Conservation (phyloP, 2,797 vertebrate genomes). For the Parambassis ranga region DNA sequence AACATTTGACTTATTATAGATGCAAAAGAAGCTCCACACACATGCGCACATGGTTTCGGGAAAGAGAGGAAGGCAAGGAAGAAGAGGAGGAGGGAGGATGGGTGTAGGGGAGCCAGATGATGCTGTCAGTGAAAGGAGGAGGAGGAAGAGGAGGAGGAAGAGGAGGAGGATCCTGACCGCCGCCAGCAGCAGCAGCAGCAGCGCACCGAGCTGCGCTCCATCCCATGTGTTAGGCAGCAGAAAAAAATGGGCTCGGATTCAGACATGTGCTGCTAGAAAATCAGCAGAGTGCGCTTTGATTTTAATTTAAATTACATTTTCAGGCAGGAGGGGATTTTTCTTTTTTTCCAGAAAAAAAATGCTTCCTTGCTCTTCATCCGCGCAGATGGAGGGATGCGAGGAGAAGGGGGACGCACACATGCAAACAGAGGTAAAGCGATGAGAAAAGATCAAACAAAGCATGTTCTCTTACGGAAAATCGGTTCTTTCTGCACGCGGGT, state of each 20-base stretch:
- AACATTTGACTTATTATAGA: too few species aligned
- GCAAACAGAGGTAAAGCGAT: constrained; percentile 73
- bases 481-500: rapidly evolving
- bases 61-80: background rate
- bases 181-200: constrained; percentile 39
- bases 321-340: background rate
- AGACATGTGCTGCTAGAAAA: constrained; percentile 26
- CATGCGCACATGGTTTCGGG: background rate
- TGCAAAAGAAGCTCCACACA: too few species aligned
- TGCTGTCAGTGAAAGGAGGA: constrained; percentile 48
- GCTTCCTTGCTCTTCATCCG: constrained; percentile 72
- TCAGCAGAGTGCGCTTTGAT: background rate
- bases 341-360: constrained; percentile 23
- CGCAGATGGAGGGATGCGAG: constrained; percentile 76
- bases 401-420: constrained; percentile 66
- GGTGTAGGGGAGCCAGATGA: constrained; percentile 43
- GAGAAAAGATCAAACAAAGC: background rate
- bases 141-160: constrained; percentile 32
- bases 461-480: rapidly evolving
- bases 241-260: constrained; percentile 11
- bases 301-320: too few species aligned
- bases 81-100: background rate
- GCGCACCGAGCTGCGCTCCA: constrained; percentile 36
- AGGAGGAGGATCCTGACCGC: constrained; percentile 32
- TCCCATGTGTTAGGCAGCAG: constrained; percentile 30